A percentile compares a stretch with the other conserved stretches of the same genome.
These are phyloP conservation scores for Rhinolophus ferrumequinum DNA, from an alignment of 2,113 vertebrate species.

Conservation along the genomic window DNA sequence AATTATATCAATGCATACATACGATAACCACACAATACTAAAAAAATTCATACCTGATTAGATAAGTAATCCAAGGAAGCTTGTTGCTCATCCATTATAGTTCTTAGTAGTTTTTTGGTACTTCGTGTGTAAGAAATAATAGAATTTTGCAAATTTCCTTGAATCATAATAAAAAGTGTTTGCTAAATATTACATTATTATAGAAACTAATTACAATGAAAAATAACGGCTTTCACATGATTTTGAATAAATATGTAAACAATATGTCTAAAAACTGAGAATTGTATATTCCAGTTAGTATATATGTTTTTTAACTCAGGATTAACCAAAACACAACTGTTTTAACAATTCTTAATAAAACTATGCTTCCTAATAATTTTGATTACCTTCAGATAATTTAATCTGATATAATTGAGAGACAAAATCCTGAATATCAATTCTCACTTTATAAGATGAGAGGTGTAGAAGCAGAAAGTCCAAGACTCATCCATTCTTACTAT, in stretches of 20 bases:
- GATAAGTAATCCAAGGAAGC: constrained; percentile 92
- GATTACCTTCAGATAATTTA: background rate
- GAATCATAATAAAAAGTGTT: constrained; percentile 69
- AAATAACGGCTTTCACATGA: constrained; percentile 10
- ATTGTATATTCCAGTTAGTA: background rate
- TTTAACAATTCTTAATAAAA: constrained; percentile 34
- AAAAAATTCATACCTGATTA: constrained; percentile 86
- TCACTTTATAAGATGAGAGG: background rate
- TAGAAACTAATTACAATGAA: constrained; percentile 23
- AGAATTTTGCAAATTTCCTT: constrained; percentile 93
- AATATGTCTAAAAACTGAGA: constrained; percentile 39
- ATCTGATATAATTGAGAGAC: constrained; percentile 37
- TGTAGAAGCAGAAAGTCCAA: background rate
- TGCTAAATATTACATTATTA: background rate
- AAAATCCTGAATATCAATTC: background rate
- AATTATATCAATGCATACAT: background rate
- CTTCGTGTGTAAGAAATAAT: constrained; percentile 91
- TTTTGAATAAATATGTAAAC: constrained; percentile 5
- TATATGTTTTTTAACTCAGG: background rate
- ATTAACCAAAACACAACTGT: background rate
- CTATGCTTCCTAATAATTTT: constrained; percentile 6
- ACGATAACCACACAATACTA: background rate
- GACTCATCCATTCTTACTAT: background rate
- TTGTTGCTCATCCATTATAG: constrained; percentile 94
- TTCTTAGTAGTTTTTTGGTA: constrained; percentile 92